Base-by-base conservation (phyloP, 2,113 vertebrate genomes). In the Myxocyprinus asiaticus region DNA sequence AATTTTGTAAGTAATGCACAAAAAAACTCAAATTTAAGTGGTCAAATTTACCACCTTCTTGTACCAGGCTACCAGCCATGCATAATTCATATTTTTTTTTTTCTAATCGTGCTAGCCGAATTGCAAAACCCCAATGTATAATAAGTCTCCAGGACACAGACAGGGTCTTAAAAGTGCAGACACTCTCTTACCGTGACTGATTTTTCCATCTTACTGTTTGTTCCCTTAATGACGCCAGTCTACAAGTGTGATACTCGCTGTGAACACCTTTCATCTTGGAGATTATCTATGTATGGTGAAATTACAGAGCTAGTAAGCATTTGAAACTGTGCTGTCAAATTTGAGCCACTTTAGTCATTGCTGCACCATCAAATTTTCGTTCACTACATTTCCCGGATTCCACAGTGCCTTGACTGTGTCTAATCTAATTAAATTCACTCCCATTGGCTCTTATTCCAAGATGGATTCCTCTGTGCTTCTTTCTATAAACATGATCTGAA, bases 341-440 rank as follows among this genome's bases (percentile, higher is more conserved):
- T 62, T 74, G 6, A 22, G 58, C 58, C 64, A 67, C 53, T 77
- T 67, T 59, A 77, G 51, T 59, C 76, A 77, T 67, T 77, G n/a
- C n/a, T 33, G 15, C 56, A 59, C n/a, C 55, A 55, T 68, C 56
- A 63, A 59, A 59, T 74, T 63, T 33, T 33, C 58, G 50, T 63
- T 74, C 71, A 67, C 42, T 47, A 15, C n/a, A 33, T 33, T 33
- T 33, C 22, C 22, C 22, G 22, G 22, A 33, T 33, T 33, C 22
- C 22, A 33, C n/a, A n/a, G n/a, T n/a, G n/a, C n/a, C 11, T 59
- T 68, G 76, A 47, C 55, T 77, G 56, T 7, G 55, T 42, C 58
- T 48, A 67, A 77, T 68, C 64, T 68, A 61, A 68, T 61, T 77
- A 77, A 77, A 77, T 33, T 7, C 43, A 59, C 65, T 77, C 7